A percentile compares a stretch with the other conserved stretches of the same genome.
Conservation (phyloP, 2,888 invertebrate species). For the Odontothrips loti region DNA sequence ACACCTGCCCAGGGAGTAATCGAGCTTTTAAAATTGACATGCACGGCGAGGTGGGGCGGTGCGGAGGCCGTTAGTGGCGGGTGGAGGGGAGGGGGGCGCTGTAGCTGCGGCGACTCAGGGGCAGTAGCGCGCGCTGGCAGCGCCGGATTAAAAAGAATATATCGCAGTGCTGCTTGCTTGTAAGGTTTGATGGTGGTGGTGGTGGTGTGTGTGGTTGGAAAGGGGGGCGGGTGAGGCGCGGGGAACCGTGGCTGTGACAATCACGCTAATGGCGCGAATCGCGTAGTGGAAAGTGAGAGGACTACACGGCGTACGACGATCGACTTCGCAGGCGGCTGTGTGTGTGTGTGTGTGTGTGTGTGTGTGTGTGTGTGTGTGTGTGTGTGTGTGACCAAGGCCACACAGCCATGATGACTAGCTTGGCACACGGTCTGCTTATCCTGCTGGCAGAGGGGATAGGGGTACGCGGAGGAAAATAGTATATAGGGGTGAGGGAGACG, state of each 20-base stretch:
- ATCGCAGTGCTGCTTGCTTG: too few species aligned
- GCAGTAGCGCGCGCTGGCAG: too few species aligned
- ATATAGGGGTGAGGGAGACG: not conserved
- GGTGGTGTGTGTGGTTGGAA: too few species aligned
- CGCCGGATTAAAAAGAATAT: too few species aligned
- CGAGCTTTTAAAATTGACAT: slow-evolving; percentile 19
- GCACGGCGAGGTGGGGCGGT: not conserved
- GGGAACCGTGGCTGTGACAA: not conserved
- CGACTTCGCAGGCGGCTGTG: not conserved
- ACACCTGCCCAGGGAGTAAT: slow-evolving; percentile 3
- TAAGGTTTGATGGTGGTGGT: too few species aligned
- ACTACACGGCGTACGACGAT: not conserved
- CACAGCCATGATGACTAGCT: not conserved
- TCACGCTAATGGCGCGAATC: slow-evolving; percentile 3
- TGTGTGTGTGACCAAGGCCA: not conserved
- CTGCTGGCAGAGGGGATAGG: not conserved
- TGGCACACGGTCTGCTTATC: not conserved
- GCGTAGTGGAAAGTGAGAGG: not conserved
- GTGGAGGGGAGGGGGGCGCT: not conserved
- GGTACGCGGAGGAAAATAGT: too few species aligned
- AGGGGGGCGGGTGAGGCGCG: too few species aligned
- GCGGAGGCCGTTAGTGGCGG: not conserved
- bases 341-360: slow-evolving; percentile 13
- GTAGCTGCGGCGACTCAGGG: not conserved
- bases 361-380: slow-evolving; percentile 6